Percentiles rank a stretch among this genome's conserved stretches.
Conservation (phyloP, 2,797 vertebrate species). For the Melanotaenia maccullochi region DNA sequence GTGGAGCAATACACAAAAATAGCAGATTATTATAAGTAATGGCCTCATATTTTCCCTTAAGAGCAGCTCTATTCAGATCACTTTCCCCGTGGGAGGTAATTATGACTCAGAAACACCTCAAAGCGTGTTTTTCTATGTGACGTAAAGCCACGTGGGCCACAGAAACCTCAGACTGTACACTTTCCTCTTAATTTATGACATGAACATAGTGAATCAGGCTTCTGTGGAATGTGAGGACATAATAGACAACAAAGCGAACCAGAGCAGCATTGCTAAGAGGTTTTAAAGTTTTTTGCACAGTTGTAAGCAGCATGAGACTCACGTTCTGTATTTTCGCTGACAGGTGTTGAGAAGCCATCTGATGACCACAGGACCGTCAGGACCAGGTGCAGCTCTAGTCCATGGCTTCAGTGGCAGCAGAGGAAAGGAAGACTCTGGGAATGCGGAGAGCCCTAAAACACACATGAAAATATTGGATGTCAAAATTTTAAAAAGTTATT, state of each 20-base stretch:
- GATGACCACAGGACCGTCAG: slow-evolving; percentile 68
- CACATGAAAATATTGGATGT: not conserved
- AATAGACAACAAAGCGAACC: not conserved
- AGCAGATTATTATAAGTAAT: slow-evolving; percentile 49
- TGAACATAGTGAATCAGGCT: not conserved
- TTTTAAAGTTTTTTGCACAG: not conserved
- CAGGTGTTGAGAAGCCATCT: slow-evolving; percentile 77
- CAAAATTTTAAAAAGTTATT: not conserved
- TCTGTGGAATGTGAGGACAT: not conserved
- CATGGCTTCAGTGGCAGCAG: slow-evolving; percentile 68
- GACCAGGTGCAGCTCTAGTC: slow-evolving; percentile 69
- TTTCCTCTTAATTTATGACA: slow-evolving; percentile 9
- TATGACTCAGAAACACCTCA: slow-evolving; percentile 65
- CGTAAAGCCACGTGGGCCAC: slow-evolving; percentile 41
- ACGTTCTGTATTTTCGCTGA: slow-evolving; percentile 79
- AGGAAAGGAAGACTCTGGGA: slow-evolving; percentile 60
- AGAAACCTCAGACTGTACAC: slow-evolving; percentile 23
- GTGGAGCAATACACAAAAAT: slow-evolving; percentile 32
- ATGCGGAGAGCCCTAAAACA: slow-evolving; percentile 66
- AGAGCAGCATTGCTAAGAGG: not conserved
- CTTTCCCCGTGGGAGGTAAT: slow-evolving; percentile 57
- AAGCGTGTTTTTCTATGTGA: slow-evolving; percentile 39
- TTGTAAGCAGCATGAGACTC: slow-evolving; percentile 37
- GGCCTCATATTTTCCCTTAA: slow-evolving; percentile 57
- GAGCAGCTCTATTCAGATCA: slow-evolving; percentile 28